Base-by-base conservation (phyloP, 2,888 invertebrate genomes). In the Nomada goodeniana region DNA sequence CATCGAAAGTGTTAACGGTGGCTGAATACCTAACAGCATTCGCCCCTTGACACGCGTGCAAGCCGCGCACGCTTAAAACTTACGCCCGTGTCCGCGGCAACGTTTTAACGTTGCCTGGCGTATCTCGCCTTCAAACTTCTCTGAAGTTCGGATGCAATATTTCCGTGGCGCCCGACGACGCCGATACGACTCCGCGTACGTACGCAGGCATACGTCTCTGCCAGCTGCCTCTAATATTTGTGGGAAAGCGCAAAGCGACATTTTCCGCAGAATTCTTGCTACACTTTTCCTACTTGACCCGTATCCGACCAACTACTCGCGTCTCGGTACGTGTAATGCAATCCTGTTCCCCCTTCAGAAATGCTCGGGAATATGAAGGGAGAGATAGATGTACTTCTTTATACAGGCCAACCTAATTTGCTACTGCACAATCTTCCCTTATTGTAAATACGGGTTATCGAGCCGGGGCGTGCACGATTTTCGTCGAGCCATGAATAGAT, bases 71-170 rank as follows among this genome's bases (percentile, higher is more conserved):
- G 84, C 69, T 80, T 67, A 71, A 83, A 89, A 88, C 88, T 89
- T 87, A 80, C 70, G 64, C 69, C 74, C 83, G 80, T 80, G 86
- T 75, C 71, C 84, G 68, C 81, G 76, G 84, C 70, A 76, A 82
- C 82, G 86, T 85, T 89, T 86, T 86, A 89, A 88, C 84, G 89
- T 82, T 86, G 86, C 85, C 83, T 64, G 84, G 69, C 86, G 80
- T 85, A 84, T 86, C 80, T 82, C 83, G 65, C 80, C 80, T 77
- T 72, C 64, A 64, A 88, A 88, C 80, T 88, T 88, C 50, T 61
- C 76, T 60, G 60, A 50, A 84, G 82, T 88, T 85, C 76, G 61
- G 64, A 69, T 79, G 85, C 88, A 82, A 88, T 88, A 88, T 86
- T 88, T 88, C 85, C 85, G 76, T 79, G 72, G 13, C 79, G 80